Evolutionary conservation across 2,888 invertebrate species (phyloP).

Genomic region (Sarcophaga caerulescens): DNA sequence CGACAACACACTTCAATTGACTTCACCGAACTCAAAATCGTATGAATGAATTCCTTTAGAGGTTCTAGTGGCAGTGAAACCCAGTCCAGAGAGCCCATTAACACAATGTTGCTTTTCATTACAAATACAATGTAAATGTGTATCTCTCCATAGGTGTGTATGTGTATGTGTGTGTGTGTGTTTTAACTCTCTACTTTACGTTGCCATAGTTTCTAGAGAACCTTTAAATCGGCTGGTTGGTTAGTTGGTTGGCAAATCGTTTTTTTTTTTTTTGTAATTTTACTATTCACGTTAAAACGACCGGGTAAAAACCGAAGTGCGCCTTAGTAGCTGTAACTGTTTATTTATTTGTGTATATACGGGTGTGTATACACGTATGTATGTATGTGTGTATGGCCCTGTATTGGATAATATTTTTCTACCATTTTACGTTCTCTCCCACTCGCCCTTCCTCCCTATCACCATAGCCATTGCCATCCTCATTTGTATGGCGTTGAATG

Average conservation of each 20-base stretch:
- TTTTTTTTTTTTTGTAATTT: not conserved
- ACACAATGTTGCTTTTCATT: not conserved
- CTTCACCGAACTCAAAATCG: too few relatives aligned
- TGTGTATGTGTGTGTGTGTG: not conserved
- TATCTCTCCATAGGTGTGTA: too few relatives aligned
- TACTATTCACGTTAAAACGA: not conserved
- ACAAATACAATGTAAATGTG: not conserved
- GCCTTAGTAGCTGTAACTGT: slow-evolving; percentile 16
- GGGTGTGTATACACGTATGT: not conserved
- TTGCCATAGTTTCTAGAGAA: not conserved
- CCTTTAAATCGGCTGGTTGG: not conserved
- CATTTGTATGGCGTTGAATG: not conserved
- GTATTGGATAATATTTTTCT: not conserved
- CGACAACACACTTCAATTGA: too few relatives aligned
- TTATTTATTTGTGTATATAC: slow-evolving; percentile 22
- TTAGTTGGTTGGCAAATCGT: not conserved
- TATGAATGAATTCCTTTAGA: too few relatives aligned
- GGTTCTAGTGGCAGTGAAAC: not conserved
- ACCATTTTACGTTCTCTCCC: not conserved
- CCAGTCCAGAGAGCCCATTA: not conserved
- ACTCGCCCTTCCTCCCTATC: not conserved
- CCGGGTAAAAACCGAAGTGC: slow-evolving; percentile 41
- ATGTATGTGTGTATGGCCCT: not conserved
- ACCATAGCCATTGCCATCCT: not conserved
- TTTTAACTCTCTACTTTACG: not conserved